Percentiles rank a stretch among this genome's conserved stretches.
phyloP scores from a whole-genome alignment of 2,888 invertebrate genomes.

The Kryphioiulus occultus region DNA sequence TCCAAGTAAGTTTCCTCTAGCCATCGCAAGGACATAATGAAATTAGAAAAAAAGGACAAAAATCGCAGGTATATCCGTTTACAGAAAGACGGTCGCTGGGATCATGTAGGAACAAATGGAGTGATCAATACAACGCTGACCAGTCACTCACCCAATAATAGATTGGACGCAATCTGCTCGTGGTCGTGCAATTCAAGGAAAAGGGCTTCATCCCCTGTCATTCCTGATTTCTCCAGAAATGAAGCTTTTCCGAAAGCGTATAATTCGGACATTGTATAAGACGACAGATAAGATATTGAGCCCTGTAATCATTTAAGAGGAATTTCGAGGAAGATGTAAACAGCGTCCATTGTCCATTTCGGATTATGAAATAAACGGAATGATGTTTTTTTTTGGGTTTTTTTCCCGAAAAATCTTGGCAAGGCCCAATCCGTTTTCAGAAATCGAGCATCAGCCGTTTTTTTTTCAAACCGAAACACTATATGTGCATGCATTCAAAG shows the following conservation, averaged over 20 bases:
- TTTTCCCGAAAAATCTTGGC: not conserved
- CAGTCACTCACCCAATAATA: slow-evolving; percentile 7
- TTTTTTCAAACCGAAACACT: not conserved
- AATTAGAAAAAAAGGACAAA: not conserved
- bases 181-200: not conserved
- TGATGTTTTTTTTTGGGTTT: not conserved
- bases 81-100: not conserved
- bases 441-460: not conserved
- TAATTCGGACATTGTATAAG: not conserved
- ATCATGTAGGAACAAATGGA: not conserved
- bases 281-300: not conserved
- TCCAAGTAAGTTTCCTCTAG: not conserved
- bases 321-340: not conserved
- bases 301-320: not conserved
- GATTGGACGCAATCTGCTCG: not conserved
- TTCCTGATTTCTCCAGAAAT: not conserved
- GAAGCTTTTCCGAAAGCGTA: not conserved
- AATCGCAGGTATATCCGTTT: slow-evolving; percentile 14
- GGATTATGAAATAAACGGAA: not conserved
- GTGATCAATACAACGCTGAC: not conserved
- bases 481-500: not conserved
- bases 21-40: not conserved
- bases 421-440: not conserved
- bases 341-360: too few relatives aligned
- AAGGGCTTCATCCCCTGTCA: not conserved